Evolutionary conservation across 2,113 vertebrate genomes (phyloP).

Genomic region (cat (Felis catus)): DNA sequence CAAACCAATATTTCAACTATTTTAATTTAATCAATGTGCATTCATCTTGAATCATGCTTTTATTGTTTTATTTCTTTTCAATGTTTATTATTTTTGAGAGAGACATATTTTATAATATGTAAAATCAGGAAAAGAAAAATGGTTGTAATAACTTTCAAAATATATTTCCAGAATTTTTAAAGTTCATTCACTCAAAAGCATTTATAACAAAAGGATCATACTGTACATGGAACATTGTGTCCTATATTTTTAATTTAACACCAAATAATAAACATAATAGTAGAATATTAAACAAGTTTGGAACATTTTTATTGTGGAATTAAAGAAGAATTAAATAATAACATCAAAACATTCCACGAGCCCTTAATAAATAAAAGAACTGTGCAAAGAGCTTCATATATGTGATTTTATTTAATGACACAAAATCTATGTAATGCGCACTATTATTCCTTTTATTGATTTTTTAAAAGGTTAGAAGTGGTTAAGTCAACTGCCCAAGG

Average conservation of each 20-base stretch:
- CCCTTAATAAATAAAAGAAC: neutral
- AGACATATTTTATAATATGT: neutral
- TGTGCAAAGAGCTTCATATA: neutral
- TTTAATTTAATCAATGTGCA: neutral
- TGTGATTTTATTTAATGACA: neutral
- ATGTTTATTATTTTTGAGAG: no score
- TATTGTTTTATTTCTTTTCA: no score
- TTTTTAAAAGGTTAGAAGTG: neutral
- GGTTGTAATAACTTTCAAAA: neutral
- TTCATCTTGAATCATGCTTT: neutral
- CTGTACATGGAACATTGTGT: neutral
- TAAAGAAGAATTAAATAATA: neutral
- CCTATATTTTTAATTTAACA: neutral
- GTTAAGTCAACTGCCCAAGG: neutral
- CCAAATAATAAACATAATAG: neutral
- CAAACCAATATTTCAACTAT: neutral
- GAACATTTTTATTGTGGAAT: neutral
- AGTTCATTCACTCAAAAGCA: neutral
- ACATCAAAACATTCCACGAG: neutral
- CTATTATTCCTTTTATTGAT: neutral
- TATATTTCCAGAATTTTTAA: neutral
- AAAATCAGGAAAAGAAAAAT: neutral
- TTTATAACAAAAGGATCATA: neutral
- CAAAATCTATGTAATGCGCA: neutral
- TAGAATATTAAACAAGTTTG: neutral